Evolutionary conservation across 1,140 invertebrate genomes (phyloP).

Genomic region (Hyposmocoma kahamanoa): DNA sequence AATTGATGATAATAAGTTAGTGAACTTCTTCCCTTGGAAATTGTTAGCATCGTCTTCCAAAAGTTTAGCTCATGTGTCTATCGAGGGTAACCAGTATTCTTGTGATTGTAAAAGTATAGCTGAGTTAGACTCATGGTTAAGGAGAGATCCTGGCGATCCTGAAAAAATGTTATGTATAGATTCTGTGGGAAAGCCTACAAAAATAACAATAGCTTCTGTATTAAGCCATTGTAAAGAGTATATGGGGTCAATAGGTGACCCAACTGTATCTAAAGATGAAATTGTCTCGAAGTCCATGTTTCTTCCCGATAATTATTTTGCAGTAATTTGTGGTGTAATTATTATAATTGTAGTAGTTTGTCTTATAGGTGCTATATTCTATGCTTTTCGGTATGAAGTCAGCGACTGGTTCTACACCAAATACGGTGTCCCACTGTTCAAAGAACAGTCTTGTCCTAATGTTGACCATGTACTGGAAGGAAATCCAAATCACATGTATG

Average conservation of each 20-base stretch:
- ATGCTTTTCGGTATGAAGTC: conserved; percentile 84
- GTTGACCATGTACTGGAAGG: conserved; percentile 73
- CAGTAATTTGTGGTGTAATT: conserved; percentile 81
- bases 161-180: conserved; percentile 76
- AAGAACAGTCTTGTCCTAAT: conserved; percentile 71
- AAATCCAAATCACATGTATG: conserved; percentile 84
- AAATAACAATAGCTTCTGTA: conserved; percentile 76
- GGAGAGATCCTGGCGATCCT: conserved; percentile 76
- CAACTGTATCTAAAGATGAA: conserved; percentile 77
- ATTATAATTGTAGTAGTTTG: conserved; percentile 83
- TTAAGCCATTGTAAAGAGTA: conserved; percentile 77
- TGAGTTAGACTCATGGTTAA: conserved; percentile 79
- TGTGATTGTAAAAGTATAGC: conserved; percentile 81
- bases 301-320: conserved; percentile 77
- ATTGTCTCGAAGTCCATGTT: conserved; percentile 73
- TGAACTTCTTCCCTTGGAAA: conserved; percentile 84
- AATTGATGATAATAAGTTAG: conserved; percentile 86
- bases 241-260: conserved; percentile 76
- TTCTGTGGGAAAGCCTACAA: conserved; percentile 62
- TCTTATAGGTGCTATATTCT: conserved; percentile 79
- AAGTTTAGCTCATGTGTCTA: conserved; percentile 75
- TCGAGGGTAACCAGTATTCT: conserved; percentile 83
- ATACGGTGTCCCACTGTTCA: conserved; percentile 83
- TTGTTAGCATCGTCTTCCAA: conserved; percentile 73
- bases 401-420: conserved; percentile 83